These are phyloP conservation scores for Sebastes fasciatus DNA, from an alignment of 2,113 vertebrate species.

Conservation along the genomic window DNA sequence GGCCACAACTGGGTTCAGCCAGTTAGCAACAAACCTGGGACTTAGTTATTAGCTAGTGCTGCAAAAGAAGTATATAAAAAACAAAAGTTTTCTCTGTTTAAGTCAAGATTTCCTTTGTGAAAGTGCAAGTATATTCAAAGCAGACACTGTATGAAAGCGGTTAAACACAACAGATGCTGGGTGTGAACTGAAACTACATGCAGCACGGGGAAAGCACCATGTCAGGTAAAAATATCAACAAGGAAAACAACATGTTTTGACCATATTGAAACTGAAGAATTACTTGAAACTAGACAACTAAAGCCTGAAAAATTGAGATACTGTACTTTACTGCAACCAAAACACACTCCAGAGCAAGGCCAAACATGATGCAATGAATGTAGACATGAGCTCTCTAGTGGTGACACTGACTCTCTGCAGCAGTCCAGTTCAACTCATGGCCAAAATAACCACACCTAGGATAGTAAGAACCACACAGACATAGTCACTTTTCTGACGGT, in stretches of 20 bases:
- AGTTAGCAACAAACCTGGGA: not conserved
- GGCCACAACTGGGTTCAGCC: conserved; percentile 39
- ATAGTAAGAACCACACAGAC: too few species aligned
- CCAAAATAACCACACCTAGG: too few species aligned
- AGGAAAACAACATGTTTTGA: not conserved
- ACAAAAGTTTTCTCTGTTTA: too few species aligned
- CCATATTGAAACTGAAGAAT: not conserved
- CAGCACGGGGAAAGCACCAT: conserved; percentile 27
- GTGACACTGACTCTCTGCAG: too few species aligned
- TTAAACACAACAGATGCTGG: not conserved
- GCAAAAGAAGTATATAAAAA: not conserved
- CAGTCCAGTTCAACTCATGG: too few species aligned
- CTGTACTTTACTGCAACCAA: not conserved
- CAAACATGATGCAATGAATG: too few species aligned
- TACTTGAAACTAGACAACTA: not conserved
- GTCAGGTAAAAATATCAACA: not conserved
- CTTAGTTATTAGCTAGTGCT: not conserved
- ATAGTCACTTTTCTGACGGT: too few species aligned
- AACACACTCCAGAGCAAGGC: not conserved
- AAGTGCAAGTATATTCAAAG: not conserved
- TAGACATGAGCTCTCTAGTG: too few species aligned
- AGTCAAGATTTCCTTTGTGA: not conserved
- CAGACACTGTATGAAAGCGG: not conserved
- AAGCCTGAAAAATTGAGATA: not conserved
- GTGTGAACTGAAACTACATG: conserved; percentile 30